Base-by-base conservation (phyloP, 2,888 invertebrate species). In the Harpalus rubripes region DNA sequence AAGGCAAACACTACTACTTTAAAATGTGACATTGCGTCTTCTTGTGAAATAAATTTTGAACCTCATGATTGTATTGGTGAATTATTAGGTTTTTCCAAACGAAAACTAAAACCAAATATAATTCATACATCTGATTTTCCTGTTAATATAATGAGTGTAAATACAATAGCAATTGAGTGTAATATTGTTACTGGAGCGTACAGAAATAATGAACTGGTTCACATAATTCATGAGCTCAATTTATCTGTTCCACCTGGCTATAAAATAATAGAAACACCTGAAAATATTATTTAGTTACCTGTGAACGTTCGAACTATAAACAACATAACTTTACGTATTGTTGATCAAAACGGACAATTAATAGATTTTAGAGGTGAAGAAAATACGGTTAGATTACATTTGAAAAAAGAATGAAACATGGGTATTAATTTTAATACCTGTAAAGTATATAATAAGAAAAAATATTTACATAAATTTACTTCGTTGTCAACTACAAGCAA, bases 1-100 rank as follows among this genome's bases (percentile, higher is more conserved):
- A 84, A 81, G 68, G 86, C 88, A 7, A 87, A 88, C 81, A 87
- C 87, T 81, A 88, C 87, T 86, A 88, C 88, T 26, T 68, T 88
- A 41, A 86, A 86, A 76, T 86, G 87, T 76, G 81, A 74, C 41
- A 16, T 74, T 16, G 39, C 44, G 12, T 26, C 26, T 74, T n/a
- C 74, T 4, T 41, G 74, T 39, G 41, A 26, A n/a, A 84, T 68
- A 10, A 85, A 74, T 41, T 74, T 74, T 41, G 32, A 88, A 83
- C 88, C 88, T 18, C 86, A 85, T 3, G 88, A 88, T 8, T 87
- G 88, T n/a, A 74, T 74, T 39, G 41, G 74, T 39, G 12, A 39
- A 15, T 16, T 74, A 44, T 15, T 74, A 41, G 41, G 41, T 10
- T 41, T 74, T 74, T 74, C 41, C 18, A 74, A 39, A 44, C 74